Evolutionary conservation across 2,113 vertebrate species (phyloP).

Genomic region (Tinamus guttatus): DNA sequence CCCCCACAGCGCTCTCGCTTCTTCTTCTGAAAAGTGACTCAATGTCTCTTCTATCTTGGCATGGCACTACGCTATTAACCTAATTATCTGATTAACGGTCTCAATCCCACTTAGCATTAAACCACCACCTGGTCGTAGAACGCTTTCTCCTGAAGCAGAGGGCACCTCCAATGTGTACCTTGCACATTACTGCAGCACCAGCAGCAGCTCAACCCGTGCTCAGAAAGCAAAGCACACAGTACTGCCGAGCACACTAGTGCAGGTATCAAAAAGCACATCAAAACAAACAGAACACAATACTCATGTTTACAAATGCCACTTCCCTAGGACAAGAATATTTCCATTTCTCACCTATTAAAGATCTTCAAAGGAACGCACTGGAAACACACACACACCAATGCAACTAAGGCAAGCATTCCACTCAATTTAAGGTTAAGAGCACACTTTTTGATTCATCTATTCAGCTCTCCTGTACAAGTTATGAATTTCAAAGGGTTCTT

Average conservation of each 20-base stretch:
- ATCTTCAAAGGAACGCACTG: background rate
- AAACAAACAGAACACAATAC: background rate
- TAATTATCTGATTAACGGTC: constrained; percentile 56
- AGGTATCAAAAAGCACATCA: background rate
- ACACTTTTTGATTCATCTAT: background rate
- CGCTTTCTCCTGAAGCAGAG: background rate
- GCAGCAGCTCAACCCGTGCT: background rate
- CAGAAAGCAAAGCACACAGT: background rate
- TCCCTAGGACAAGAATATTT: background rate
- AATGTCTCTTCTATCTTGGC: background rate
- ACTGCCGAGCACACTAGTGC: background rate
- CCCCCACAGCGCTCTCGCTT: background rate
- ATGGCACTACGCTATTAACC: background rate
- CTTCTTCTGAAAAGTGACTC: background rate
- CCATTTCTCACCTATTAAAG: background rate
- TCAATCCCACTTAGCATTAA: constrained; percentile 22
- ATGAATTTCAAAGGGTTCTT: background rate
- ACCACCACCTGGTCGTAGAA: constrained; percentile 31
- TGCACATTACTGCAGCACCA: background rate
- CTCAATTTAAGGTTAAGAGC: background rate
- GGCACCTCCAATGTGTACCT: constrained; percentile 39
- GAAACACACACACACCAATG: background rate
- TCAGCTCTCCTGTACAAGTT: background rate
- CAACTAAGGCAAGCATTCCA: background rate
- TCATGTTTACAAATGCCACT: background rate